Percentiles rank a stretch among this genome's conserved stretches.
Evolutionary conservation across 2,797 vertebrate species (phyloP).

Genomic region (Macropus fuliginosus): DNA sequence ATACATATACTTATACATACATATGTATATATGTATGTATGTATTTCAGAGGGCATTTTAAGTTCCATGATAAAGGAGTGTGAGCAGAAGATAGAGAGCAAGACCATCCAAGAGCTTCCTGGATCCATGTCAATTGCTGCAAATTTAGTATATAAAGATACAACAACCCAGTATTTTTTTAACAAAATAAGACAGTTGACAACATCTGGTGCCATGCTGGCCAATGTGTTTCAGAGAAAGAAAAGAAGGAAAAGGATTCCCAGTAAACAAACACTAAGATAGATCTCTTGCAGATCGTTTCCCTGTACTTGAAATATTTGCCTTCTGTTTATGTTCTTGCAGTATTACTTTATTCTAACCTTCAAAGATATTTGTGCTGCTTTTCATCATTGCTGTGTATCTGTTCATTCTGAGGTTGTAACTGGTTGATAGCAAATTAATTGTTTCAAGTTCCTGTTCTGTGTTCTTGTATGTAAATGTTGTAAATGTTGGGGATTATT

Average conservation of each 20-base stretch:
- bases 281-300: constrained; percentile 86
- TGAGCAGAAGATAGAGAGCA: no score
- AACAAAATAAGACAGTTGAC: constrained; percentile 99
- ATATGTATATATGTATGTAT: no score
- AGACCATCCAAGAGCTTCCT: constrained; percentile 35
- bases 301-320: constrained; percentile 96
- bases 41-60: no score
- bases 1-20: no score
- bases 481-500: no score
- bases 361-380: constrained; percentile 99
- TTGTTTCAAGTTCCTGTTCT: constrained; percentile 88
- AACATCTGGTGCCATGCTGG: constrained; percentile 98
- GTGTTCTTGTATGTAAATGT: constrained; percentile 94
- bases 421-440: constrained; percentile 88
- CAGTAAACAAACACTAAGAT: constrained; percentile 88
- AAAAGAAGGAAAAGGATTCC: constrained; percentile 81
- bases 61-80: no score
- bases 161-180: constrained; percentile 97
- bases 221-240: constrained; percentile 99
- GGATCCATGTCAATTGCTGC: constrained; percentile 98
- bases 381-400: constrained; percentile 89
- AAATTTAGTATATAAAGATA: constrained; percentile 97
- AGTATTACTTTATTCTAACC: constrained; percentile 92
- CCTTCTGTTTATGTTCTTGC: constrained; percentile 88
- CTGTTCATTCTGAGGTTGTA: constrained; percentile 87